Base-by-base conservation (phyloP, 2,113 vertebrate species). In the Trogon surrucura region DNA sequence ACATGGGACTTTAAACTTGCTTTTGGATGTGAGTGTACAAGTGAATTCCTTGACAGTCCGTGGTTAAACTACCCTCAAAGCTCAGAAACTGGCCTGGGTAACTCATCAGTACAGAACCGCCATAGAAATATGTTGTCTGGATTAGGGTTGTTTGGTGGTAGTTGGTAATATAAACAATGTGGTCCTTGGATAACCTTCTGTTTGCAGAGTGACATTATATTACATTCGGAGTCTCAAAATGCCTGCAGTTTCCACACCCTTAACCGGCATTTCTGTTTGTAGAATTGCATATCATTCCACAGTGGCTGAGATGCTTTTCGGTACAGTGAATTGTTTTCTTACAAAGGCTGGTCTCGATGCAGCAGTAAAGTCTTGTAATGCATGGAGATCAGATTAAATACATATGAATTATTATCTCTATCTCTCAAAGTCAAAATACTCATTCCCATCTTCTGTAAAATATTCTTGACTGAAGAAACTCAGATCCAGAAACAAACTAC, bases 381-480 rank as follows among this genome's bases (percentile, higher is more conserved):
- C 72, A 65, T 26, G 14, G 91, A 97, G 93, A 98, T 98, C 95
- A 96, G 97, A 96, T 97, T 96, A 97, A 97, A 97, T 97, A 77
- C 79, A 87, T 97, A 96, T 94, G 95, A 96, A 94, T 98, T 97
- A 97, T 94, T 96, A 94, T 97, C 89, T 97, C 85, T 96, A 89
- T 97, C 86, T 97, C 96, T 97, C 94, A 95, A 96, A 97, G 96
- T 93, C 91, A 95, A 97, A 97, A 94, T 92, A 97, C 91, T 97
- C 90, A 92, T 97, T 98, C 96, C 97, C 93, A 95, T 97, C 96
- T 97, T 94, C 96, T 97, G 89, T 60, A 98, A 96, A 97, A 95
- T 97, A 96, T 96, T 97, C 95, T 97, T 96, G 96, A 94, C 94
- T 96, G 74, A 84, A 97, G 96, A 97, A 96, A 96, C 83, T 97